A percentile compares a stretch with the other conserved stretches of the same genome.
Conservation (phyloP, 2,888 invertebrate genomes). For the Caenorhabditis auriculariae region DNA sequence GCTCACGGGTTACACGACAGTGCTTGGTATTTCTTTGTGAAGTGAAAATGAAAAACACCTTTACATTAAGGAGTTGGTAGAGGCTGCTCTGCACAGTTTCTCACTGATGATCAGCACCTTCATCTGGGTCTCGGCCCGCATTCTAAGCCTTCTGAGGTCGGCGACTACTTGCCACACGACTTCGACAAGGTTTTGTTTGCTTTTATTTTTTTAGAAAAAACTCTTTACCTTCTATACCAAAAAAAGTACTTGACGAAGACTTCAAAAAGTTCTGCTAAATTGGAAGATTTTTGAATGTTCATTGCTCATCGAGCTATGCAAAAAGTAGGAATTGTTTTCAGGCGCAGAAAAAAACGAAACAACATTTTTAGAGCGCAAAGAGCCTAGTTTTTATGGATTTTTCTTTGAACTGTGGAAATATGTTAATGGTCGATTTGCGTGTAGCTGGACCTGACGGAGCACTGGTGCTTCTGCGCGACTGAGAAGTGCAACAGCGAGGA, state of each 20-base stretch:
- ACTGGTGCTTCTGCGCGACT: constrained; percentile 59
- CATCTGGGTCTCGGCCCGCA: constrained; percentile 51
- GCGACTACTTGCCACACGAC: constrained; percentile 50
- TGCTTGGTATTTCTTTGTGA: constrained; percentile 33
- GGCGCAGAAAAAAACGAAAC: too few species aligned
- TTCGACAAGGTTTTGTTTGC: constrained; percentile 46
- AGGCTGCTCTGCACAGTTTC: constrained; percentile 50
- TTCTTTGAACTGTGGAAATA: too few species aligned
- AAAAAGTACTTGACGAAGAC: too few species aligned
- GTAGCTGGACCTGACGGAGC: constrained; percentile 52
- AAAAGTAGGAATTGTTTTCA: too few species aligned
- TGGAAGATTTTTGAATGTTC: too few species aligned
- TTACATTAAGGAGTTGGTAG: constrained; percentile 6
- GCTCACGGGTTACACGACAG: constrained; percentile 42
- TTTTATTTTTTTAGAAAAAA: background rate
- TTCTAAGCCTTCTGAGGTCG: constrained; percentile 43
- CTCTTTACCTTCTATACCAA: too few species aligned
- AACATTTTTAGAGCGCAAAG: too few species aligned
- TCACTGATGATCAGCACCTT: constrained; percentile 56
- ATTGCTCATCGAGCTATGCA: too few species aligned
- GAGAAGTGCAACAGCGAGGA: constrained; percentile 51
- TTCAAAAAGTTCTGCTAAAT: too few species aligned
- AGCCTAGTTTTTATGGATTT: too few species aligned
- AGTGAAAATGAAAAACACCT: background rate
- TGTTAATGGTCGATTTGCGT: too few species aligned